Base-by-base conservation (phyloP, 30 jellyfish, hydroid and myxozoan species). In the Nemopilema nomurai region DNA sequence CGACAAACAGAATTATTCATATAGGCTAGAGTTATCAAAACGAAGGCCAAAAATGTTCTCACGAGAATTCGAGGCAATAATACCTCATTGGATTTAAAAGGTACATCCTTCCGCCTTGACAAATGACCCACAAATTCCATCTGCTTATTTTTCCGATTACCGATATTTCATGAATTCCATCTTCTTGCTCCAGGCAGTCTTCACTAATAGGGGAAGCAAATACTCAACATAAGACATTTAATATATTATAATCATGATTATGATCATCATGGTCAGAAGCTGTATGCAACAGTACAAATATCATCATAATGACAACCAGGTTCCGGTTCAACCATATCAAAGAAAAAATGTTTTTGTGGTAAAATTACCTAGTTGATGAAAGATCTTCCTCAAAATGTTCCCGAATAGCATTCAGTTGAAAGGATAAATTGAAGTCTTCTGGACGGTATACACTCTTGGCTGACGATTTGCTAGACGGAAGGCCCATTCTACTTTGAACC, bases 121-220 rank as follows among this genome's bases (percentile, higher is more conserved):
- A n/a, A 18, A 77, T 62, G 67, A 77, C 25, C 87, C 87, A 77
- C 65, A 68, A 77, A 21, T 52, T 77, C 87, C 87, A 77, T 1
- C 68, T 77, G 33, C 67, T 4, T 24, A 77, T 28, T 28, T 77
- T 23, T 1, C 87, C 87, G 26, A 77, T 77, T 0, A 17, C 23
- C 63, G n/a, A 77, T 62, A 16, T 28, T 32, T 7, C 23, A 20
- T 9, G 30, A 23, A 19, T n/a, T n/a, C n/a, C n/a, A n/a, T 18
- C 51, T 8, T 20, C 23, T 20, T 67, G 76, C 4, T 19, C 23
- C 33, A 32, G 3, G 30, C 17, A 0, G 23, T 67, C 33, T 16
- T 23, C 76, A 23, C 51, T 67, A 32, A 20, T 18, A 19, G 23
- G 23, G 23, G 76, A 67, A 67, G 17, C 32, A 4, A n/a, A 22